Base-by-base conservation (phyloP, 64 coral and sea anemone species). In the Hydrozoanthus tunicans region DNA sequence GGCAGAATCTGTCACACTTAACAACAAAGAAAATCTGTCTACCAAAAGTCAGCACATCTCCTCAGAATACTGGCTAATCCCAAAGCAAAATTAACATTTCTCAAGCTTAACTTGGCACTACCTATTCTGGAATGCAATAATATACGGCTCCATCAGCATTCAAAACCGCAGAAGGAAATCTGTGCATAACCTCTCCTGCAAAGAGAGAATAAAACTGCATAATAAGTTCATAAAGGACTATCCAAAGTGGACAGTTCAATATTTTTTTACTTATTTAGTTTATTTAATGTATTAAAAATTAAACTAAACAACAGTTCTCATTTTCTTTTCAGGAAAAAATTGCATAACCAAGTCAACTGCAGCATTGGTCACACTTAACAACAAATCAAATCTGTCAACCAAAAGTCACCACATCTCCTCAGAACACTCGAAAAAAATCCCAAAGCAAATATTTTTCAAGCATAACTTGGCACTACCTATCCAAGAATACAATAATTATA, bases 31-130 rank as follows among this genome's bases (percentile, higher is more conserved):
- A 43, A 43, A 43, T 43, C 32, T 43, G 32, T 43, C 32, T 43
- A 43, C 32, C 32, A 43, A 43, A 43, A 43, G 32, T 43, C 32
- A 43, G 32, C 32, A 43, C 32, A 43, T 43, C 5, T 25, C 68
- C 65, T 68, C 65, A 9, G 7, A 9, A 68, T 3, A 68, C 68
- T 23, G 6, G 25, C 17, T 43, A 43, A 43, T 4, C 68, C 17
- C 17, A 70, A 70, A 25, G 20, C 68, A 70, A 43, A 43, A 2
- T 43, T 43, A 70, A 23, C 20, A 26, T 71, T 26, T 71, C 23
- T 71, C 68, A 71, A 71, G 68, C 68, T 24, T 71, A 71, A 26
- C 68, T 71, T 71, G n/a, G 20, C 17, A 71, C 68, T 71, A 71
- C 68, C 68, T 24, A 71, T 71, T 24, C n/a, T 24, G 26, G 20